Evolutionary conservation across 2,797 vertebrate species (phyloP).

Genomic region (Leptodactylus fallax): DNA sequence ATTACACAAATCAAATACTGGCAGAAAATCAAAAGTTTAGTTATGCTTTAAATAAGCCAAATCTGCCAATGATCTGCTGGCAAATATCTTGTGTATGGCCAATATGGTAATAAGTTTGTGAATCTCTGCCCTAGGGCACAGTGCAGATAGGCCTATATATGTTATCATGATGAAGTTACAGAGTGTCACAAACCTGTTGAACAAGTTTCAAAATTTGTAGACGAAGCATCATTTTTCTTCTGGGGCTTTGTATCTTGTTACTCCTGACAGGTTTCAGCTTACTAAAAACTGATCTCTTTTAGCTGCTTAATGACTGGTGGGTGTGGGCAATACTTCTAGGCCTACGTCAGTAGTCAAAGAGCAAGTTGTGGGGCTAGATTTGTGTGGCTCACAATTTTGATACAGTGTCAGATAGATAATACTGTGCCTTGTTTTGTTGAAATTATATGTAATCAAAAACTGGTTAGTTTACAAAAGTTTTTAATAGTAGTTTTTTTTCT

Average conservation of each 20-base stretch:
- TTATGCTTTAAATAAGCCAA: too few species aligned
- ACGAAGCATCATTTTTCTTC: constrained; percentile 3
- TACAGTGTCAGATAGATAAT: neutral
- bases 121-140: neutral
- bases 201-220: constrained; percentile 31
- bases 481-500: too few species aligned
- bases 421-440: neutral
- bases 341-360: neutral
- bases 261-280: constrained; percentile 5
- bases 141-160: neutral
- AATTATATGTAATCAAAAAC: too few species aligned
- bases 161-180: neutral
- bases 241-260: constrained; percentile 39
- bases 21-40: too few species aligned
- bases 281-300: neutral
- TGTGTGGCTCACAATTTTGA: neutral
- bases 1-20: too few species aligned
- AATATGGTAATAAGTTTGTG: neutral
- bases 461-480: too few species aligned
- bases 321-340: neutral
- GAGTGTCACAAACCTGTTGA: constrained; percentile 39
- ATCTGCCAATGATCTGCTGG: too few species aligned
- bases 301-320: neutral
- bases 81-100: too few species aligned
- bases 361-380: neutral